Evolutionary conservation across 2,797 vertebrate species (phyloP).

Genomic region (Rhinoraja longicauda): DNA sequence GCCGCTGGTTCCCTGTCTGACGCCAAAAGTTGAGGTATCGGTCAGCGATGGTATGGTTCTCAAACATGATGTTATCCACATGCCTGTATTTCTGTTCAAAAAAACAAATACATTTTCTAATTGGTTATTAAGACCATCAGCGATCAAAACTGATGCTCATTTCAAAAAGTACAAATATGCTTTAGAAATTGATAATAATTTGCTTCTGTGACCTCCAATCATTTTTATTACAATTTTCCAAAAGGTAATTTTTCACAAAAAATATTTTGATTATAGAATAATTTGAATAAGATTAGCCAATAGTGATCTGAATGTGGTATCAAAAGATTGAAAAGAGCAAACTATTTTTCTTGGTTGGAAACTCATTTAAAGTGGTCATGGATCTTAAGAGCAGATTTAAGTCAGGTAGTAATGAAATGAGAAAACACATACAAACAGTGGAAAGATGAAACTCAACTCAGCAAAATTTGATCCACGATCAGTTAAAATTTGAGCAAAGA

Average conservation of each 20-base stretch:
- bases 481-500: neutral
- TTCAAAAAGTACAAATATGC: neutral
- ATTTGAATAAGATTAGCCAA: no score
- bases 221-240: neutral
- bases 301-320: neutral
- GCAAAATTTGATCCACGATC: neutral
- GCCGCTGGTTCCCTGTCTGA: conserved; percentile 90
- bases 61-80: conserved; percentile 99
- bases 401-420: neutral
- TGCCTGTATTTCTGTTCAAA: conserved; percentile 88
- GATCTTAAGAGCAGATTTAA: neutral
- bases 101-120: conserved; percentile 41
- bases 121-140: neutral
- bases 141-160: neutral
- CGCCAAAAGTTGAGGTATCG: conserved; percentile 98
- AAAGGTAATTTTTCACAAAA: neutral
- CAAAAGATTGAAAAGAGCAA: neutral
- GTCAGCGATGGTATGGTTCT: conserved; percentile 96
- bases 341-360: neutral
- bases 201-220: neutral
- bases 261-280: neutral
- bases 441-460: neutral
- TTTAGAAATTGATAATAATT: neutral
- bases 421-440: neutral
- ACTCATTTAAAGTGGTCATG: no score